These are phyloP conservation scores for Sebastes hopkinsi DNA, from an alignment of 2,797 vertebrate genomes.

Conservation along the genomic window DNA sequence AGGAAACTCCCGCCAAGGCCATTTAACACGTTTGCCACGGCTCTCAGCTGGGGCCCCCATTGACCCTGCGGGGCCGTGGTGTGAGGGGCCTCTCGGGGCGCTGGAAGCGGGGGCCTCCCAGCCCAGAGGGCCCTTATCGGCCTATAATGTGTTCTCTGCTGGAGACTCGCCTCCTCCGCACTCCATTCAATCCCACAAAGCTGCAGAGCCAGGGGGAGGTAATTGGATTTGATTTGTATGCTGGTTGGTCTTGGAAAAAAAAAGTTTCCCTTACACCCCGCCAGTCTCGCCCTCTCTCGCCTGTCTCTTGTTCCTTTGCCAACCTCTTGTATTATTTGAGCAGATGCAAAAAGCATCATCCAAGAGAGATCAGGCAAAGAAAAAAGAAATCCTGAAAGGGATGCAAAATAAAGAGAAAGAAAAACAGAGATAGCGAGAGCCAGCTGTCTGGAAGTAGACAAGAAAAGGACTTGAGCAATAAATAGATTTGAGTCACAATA, in stretches of 20 bases:
- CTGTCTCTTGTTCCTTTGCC: conserved; percentile 55
- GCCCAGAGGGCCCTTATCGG: conserved; percentile 75
- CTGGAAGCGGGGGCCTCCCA: conserved; percentile 71
- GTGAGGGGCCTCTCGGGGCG: conserved; percentile 78
- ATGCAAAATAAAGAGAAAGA: conserved; percentile 22
- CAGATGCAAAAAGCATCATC: conserved; percentile 68
- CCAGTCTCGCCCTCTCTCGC: conserved; percentile 47
- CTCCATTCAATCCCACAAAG: conserved; percentile 83
- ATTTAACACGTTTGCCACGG: conserved; percentile 80
- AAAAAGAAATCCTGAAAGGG: conserved; percentile 26
- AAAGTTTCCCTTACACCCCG: conserved; percentile 49
- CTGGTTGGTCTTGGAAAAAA: conserved; percentile 77
- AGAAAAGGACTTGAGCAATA: conserved; percentile 50
- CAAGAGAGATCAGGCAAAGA: conserved; percentile 42
- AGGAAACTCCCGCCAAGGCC: conserved; percentile 81
- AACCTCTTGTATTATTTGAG: conserved; percentile 68
- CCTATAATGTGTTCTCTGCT: conserved; percentile 84
- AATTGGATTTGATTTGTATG: conserved; percentile 87
- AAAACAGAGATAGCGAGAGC: conserved; percentile 34
- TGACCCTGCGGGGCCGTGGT: conserved; percentile 79
- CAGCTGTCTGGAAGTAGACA: conserved; percentile 46
- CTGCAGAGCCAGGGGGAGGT: conserved; percentile 74
- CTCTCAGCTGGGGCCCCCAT: conserved; percentile 79
- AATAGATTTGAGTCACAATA: conserved; percentile 53
- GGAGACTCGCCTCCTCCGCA: conserved; percentile 76